phyloP scores from a whole-genome alignment of 2,113 vertebrate species.

The Notiomystis cincta region DNA sequence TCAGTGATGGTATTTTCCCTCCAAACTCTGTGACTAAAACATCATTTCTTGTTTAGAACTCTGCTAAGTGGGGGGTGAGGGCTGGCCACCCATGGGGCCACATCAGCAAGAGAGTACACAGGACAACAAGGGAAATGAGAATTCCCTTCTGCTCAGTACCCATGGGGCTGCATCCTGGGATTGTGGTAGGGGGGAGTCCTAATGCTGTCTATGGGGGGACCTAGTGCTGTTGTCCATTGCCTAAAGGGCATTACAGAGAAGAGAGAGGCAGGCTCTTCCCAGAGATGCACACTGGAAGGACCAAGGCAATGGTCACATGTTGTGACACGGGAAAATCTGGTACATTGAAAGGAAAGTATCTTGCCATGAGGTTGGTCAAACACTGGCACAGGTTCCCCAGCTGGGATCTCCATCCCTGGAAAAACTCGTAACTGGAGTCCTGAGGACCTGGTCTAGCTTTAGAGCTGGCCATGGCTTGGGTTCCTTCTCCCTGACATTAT shows the following conservation, averaged over 20 bases:
- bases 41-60: not conserved
- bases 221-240: not conserved
- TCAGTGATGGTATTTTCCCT: not conserved
- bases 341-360: not conserved
- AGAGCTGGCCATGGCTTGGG: not conserved
- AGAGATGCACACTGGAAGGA: not conserved
- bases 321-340: not conserved
- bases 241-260: not conserved
- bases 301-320: not conserved
- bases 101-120: not conserved
- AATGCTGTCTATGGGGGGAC: accelerated
- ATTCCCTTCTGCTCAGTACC: not conserved
- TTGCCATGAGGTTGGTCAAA: not conserved
- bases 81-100: not conserved
- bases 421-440: not conserved
- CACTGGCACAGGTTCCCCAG: not conserved
- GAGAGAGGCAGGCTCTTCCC: not conserved
- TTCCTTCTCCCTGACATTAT: not conserved
- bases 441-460: not conserved
- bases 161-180: not conserved
- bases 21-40: not conserved
- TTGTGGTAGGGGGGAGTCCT: not conserved
- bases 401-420: not conserved
- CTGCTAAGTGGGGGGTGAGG: not conserved
- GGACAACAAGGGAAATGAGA: accelerated